Evolutionary conservation across 2,888 invertebrate species (phyloP).

Genomic region (Dorcus parallelipipedus): DNA sequence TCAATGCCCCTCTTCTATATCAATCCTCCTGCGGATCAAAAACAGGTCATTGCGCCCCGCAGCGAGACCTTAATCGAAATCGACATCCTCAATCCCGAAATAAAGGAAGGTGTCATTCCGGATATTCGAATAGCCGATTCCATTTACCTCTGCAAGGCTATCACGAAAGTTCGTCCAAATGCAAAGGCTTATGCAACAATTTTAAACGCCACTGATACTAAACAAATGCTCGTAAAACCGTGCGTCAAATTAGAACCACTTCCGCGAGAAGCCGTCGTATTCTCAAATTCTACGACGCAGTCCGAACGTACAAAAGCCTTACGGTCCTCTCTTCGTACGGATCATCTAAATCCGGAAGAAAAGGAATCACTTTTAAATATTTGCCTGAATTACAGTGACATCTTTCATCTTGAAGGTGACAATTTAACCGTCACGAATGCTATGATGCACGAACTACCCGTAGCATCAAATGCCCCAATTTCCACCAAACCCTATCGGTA

Average conservation of each 20-base stretch:
- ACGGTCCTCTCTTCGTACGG: neutral
- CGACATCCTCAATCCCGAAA: constrained; percentile 19
- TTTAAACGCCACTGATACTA: constrained; percentile 3
- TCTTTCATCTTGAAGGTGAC: constrained; percentile 13
- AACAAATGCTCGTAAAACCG: no score
- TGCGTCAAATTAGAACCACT: no score
- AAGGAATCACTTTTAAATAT: neutral
- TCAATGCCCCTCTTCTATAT: constrained; percentile 2
- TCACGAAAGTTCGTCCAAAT: constrained; percentile 18
- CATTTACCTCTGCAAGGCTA: constrained; percentile 20
- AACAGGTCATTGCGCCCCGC: constrained; percentile 17
- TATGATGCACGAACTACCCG: neutral
- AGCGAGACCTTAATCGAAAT: constrained; percentile 21
- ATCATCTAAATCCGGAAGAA: constrained; percentile 9
- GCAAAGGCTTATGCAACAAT: constrained; percentile 18
- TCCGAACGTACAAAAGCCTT: neutral
- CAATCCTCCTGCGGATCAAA: constrained; percentile 5
- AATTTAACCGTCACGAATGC: constrained; percentile 4
- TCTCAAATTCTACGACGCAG: no score
- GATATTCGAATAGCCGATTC: constrained; percentile 16
- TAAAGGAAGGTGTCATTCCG: constrained; percentile 21
- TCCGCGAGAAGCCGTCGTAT: no score
- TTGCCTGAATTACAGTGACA: neutral
- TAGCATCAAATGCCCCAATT: constrained; percentile 23
- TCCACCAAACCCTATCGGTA: neutral